A percentile compares a stretch with the other conserved stretches of the same genome.
phyloP scores from a whole-genome alignment of 2,113 vertebrate genomes.

The Calidris pygmaea region DNA sequence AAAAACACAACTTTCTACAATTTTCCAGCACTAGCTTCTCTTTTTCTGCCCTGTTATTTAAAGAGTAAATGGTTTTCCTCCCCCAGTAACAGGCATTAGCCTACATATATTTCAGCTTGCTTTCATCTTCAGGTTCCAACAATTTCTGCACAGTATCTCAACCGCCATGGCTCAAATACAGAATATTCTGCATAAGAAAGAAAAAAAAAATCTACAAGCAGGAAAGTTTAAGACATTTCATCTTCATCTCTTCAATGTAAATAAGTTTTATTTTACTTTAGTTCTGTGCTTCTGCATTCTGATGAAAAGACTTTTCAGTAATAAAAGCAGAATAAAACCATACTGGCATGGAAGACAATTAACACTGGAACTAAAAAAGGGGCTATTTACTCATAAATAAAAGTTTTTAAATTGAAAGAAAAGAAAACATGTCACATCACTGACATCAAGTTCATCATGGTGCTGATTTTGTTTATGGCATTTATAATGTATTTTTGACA shows the following conservation, averaged over 20 bases:
- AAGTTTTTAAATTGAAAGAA: constrained; percentile 4
- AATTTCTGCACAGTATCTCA: not conserved
- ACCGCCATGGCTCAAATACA: not conserved
- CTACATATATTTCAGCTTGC: not conserved
- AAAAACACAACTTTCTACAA: not conserved
- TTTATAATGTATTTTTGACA: constrained; percentile 69
- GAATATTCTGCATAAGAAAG: not conserved
- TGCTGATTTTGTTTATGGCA: constrained; percentile 71
- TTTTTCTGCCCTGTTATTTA: not conserved
- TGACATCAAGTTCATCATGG: constrained; percentile 53
- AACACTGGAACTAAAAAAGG: not conserved
- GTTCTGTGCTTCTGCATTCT: not conserved
- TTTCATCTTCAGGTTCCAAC: not conserved
- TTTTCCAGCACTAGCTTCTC: not conserved
- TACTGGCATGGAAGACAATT: not conserved
- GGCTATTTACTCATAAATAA: not conserved
- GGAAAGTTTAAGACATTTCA: not conserved
- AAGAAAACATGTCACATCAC: constrained; percentile 34
- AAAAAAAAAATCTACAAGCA: not conserved
- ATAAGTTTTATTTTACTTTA: not conserved
- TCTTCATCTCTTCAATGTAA: not conserved
- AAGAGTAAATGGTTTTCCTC: not conserved
- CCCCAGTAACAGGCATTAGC: not conserved
- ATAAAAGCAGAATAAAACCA: not conserved
- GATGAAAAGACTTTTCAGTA: not conserved